Conservation (phyloP, 64 coral and sea anemone genomes). For the Catalaphyllia jardinei region DNA sequence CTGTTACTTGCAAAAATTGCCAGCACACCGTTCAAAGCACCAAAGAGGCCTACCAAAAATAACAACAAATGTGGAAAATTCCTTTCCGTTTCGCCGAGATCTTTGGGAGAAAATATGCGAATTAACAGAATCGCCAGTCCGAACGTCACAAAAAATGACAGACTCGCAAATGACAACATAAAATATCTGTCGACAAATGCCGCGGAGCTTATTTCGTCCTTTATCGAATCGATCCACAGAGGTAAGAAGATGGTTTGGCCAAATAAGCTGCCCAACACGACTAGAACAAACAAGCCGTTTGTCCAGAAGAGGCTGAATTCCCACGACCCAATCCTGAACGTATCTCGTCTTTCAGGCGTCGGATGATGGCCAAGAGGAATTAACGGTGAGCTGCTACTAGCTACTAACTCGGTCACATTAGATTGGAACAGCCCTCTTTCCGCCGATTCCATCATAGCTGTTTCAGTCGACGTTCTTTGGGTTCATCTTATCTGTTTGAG, state of each 20-base stretch:
- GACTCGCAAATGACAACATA: conserved; percentile 48
- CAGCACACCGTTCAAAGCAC: conserved; percentile 61
- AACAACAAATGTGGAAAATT: conserved; percentile 53
- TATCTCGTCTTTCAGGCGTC: neutral
- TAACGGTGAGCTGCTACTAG: neutral
- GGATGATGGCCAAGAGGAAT: neutral
- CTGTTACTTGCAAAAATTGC: conserved; percentile 51
- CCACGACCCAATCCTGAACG: conserved; percentile 4
- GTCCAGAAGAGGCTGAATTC: conserved; percentile 20
- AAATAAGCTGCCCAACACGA: conserved; percentile 6
- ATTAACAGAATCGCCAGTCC: conserved; percentile 45
- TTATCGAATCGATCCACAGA: conserved; percentile 56
- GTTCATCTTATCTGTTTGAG: too few species aligned
- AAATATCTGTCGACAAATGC: conserved; percentile 49
- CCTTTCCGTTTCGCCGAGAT: conserved; percentile 60
- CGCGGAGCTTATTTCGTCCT: neutral
- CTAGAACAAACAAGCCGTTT: conserved; percentile 38
- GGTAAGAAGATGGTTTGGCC: conserved; percentile 33
- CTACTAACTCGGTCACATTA: neutral
- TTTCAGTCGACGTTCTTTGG: neutral
- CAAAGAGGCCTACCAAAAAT: conserved; percentile 60
- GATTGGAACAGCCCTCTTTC: neutral
- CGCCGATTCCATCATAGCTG: neutral
- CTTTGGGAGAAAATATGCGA: conserved; percentile 43
- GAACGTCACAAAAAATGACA: conserved; percentile 52